Base-by-base conservation (phyloP, 2,113 vertebrate species). In the Cariama cristata region DNA sequence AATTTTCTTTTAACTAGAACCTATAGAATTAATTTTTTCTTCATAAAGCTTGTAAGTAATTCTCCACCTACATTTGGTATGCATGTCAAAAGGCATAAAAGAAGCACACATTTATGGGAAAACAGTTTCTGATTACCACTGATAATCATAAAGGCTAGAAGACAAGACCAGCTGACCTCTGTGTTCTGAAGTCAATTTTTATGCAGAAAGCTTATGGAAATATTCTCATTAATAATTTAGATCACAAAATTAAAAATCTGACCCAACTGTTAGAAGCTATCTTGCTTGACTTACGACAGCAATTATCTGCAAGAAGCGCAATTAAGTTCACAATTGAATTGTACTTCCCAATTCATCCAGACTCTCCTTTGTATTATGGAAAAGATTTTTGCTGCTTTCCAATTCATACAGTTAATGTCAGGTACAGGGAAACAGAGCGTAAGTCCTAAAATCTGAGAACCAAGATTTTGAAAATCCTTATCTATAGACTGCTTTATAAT, bases 191-290 rank as follows among this genome's bases (percentile, higher is more conserved):
- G 86, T 90, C 90, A 95, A 93, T 95, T 97, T 95, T 97, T 93
- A 95, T 92, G 82, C 47, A 67, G 72, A 96, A 87, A 97, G 82
- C 49, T 92, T 94, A 89, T 73, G 59, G 90, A 97, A 95, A 80
- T 88, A 82, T 64, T 80, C 67, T 30, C 64, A 96, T 98, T 95
- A 98, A 98, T 98, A 98, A 98, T 98, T 98, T 95, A 98, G 67
- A 76, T 90, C 63, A 79, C 8, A 86, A 94, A 98, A 98, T 97
- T 98, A 97, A 98, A 97, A 96, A 85, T 80, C 83, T 93, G 92
- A 90, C 47, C 96, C 81, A 93, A 87, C 58, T 88, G 60, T 87
- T 97, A 95, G 42, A 96, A 97, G 83, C 88, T 96, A 63, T 97
- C 97, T 96, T 90, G 73, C 86, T 55, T 98, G 96, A 98, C 75